Percentiles rank a stretch among this genome's conserved stretches.
These are phyloP conservation scores for Caenorhabditis latens DNA, from an alignment of 1,140 invertebrate genomes.

Conservation along the genomic window DNA sequence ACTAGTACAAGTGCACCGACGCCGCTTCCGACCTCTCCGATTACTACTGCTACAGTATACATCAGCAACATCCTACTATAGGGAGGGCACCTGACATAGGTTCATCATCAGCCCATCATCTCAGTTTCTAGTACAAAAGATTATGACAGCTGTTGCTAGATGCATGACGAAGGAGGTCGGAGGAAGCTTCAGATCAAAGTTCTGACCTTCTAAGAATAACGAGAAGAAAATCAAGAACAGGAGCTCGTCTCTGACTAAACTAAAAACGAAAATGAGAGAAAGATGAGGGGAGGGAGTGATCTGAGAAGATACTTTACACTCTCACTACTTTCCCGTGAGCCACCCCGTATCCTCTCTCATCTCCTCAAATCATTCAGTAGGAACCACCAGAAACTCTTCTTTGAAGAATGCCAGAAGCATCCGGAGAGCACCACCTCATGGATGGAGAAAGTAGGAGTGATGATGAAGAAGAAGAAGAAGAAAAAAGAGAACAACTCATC, in stretches of 20 bases:
- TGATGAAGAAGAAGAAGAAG: conserved; percentile 23
- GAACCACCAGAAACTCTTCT: conserved; percentile 32
- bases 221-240: neutral
- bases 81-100: conserved; percentile 5
- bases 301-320: conserved; percentile 44
- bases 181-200: conserved; percentile 5
- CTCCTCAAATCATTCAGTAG: conserved; percentile 6
- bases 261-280: conserved; percentile 44
- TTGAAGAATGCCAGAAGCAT: conserved; percentile 13
- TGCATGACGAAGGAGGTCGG: neutral
- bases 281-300: neutral
- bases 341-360: neutral
- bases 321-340: conserved; percentile 2
- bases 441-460: neutral
- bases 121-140: conserved; percentile 10
- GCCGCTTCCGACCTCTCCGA: neutral
- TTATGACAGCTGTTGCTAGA: conserved; percentile 41
- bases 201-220: conserved; percentile 3
- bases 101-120: neutral
- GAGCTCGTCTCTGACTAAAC: conserved; percentile 37
- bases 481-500: conserved; percentile 54
- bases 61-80: conserved; percentile 21
- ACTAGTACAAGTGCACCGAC: too few relatives aligned
- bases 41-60: conserved; percentile 26
- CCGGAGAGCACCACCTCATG: neutral